Conservation (phyloP, 2,113 vertebrate genomes). For the Orthonyx spaldingii region DNA sequence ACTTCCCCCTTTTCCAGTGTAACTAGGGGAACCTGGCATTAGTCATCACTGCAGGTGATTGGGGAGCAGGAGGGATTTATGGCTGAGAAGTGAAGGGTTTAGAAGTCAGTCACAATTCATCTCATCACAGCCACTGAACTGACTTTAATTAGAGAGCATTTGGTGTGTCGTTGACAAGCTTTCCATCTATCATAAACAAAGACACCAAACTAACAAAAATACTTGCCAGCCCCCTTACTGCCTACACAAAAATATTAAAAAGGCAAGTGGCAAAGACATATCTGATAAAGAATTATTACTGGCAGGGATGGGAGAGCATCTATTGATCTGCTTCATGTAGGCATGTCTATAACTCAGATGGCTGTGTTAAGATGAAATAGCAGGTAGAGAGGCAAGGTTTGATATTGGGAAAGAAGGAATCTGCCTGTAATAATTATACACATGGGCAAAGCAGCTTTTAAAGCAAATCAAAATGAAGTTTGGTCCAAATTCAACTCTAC, state of each 20-base stretch:
- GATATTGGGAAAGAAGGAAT: neutral
- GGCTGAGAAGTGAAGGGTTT: neutral
- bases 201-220: neutral
- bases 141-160: neutral
- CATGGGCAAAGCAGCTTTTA: neutral
- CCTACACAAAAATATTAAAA: neutral
- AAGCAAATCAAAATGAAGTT: neutral
- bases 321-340: neutral
- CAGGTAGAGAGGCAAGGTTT: neutral
- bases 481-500: neutral
- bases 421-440: neutral
- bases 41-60: neutral
- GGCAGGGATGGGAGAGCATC: neutral
- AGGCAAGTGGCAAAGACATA: neutral
- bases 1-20: neutral
- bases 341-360: neutral
- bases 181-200: neutral
- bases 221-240: neutral
- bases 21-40: conserved; percentile 1
- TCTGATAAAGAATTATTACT: neutral
- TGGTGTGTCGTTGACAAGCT: conserved; percentile 4
- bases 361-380: neutral
- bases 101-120: neutral
- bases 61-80: neutral
- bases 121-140: neutral